phyloP scores from a whole-genome alignment of 2,113 vertebrate species.

The Pluvianellus socialis region DNA sequence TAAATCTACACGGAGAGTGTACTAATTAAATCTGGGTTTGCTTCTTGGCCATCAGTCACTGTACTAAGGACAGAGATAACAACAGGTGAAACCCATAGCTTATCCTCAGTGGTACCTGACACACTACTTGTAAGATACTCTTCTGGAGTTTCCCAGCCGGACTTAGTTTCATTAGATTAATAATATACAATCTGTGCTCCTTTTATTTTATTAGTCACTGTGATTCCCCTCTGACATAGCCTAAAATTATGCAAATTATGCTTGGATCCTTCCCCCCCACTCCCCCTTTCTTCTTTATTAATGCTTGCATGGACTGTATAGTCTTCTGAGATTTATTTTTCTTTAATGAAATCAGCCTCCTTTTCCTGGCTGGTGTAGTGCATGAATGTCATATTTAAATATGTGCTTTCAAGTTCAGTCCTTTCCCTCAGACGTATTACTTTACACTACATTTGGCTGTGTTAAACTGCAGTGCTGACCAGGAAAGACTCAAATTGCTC shows the following conservation, averaged over 20 bases:
- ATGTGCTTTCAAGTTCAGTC: background rate
- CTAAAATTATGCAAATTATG: background rate
- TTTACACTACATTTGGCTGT: slow-evolving; percentile 26
- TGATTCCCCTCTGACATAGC: background rate
- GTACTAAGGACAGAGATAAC: background rate
- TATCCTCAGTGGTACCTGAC: background rate
- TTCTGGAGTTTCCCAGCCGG: background rate
- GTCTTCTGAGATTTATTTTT: slow-evolving; percentile 36
- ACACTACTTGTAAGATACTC: background rate
- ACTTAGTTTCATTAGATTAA: background rate
- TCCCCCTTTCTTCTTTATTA: background rate
- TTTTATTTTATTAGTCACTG: background rate
- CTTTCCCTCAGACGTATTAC: slow-evolving; percentile 6
- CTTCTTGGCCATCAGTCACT: background rate
- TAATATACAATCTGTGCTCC: background rate
- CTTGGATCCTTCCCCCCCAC: background rate
- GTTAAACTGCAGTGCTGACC: slow-evolving; percentile 2
- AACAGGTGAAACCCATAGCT: background rate
- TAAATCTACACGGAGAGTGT: background rate
- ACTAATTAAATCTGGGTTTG: background rate
- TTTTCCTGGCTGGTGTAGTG: background rate
- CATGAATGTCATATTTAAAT: slow-evolving; percentile 44
- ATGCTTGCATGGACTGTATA: background rate
- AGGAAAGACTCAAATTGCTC: background rate
- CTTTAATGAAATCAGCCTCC: slow-evolving; percentile 38